Conservation (phyloP, 2,113 vertebrate genomes). For the Myodes glareolus region DNA sequence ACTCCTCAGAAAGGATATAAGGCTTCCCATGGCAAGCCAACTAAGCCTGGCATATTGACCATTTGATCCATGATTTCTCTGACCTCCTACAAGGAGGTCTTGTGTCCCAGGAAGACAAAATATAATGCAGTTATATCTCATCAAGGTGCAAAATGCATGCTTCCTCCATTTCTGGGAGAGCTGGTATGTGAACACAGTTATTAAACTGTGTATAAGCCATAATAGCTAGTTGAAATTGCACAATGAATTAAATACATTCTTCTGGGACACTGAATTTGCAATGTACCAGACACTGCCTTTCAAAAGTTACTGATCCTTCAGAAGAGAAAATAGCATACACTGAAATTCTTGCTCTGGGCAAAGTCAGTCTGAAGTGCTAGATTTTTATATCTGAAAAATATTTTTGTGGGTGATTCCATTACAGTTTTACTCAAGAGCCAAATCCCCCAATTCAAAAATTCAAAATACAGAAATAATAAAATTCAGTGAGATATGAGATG, state of each 20-base stretch:
- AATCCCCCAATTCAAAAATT: not conserved
- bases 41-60: too few species aligned
- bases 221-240: not conserved
- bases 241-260: not conserved
- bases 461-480: not conserved
- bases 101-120: not conserved
- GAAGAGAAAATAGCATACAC: not conserved
- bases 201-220: not conserved
- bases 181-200: not conserved
- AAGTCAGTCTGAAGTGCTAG: not conserved
- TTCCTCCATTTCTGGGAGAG: not conserved
- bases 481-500: not conserved
- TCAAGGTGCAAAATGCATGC: not conserved
- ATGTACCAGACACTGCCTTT: not conserved
- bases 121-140: not conserved
- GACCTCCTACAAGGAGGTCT: not conserved
- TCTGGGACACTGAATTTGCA: not conserved
- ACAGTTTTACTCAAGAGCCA: not conserved
- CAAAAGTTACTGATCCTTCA: not conserved
- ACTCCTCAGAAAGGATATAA: too few species aligned
- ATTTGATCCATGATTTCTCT: not conserved
- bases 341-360: not conserved
- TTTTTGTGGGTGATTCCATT: not conserved
- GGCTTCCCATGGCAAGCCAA: too few species aligned
- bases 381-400: slow-evolving; percentile 11